Percentiles rank a stretch among this genome's conserved stretches.
Conservation (phyloP, 2,113 vertebrate genomes). For the Seriola aureovittata region DNA sequence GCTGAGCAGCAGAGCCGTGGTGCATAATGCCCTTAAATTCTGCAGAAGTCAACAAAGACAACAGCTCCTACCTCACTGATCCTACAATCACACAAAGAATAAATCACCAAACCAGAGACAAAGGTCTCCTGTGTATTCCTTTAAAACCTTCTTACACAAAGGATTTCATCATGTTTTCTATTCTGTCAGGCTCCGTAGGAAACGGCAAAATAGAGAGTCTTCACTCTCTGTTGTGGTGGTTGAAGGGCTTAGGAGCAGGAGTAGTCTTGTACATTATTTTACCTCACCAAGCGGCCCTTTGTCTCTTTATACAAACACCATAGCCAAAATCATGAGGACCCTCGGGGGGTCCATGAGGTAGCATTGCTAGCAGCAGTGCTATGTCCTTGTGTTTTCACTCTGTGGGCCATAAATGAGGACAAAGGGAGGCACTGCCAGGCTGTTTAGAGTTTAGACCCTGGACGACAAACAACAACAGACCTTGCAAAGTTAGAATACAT, state of each 20-base stretch:
- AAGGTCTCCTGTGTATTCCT: conserved; percentile 21
- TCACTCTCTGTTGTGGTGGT: background rate
- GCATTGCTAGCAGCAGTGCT: background rate
- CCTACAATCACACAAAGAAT: background rate
- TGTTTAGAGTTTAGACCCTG: background rate
- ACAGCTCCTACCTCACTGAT: background rate
- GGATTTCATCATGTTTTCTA: conserved; percentile 39
- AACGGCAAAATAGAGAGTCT: conserved; percentile 16
- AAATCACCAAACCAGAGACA: conserved; percentile 19
- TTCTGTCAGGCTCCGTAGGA: conserved; percentile 16
- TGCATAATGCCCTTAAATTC: conserved; percentile 13
- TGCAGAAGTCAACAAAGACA: conserved; percentile 47
- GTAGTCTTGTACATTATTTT: background rate
- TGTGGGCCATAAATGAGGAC: background rate
- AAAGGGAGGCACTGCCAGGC: background rate
- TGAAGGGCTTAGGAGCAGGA: conserved; percentile 12
- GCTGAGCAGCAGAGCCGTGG: conserved; percentile 36
- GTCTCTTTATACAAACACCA: background rate
- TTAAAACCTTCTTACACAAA: conserved; percentile 26
- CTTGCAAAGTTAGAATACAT: background rate
- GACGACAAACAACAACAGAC: background rate
- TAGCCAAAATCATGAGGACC: conserved; percentile 14
- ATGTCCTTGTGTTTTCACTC: conserved; percentile 18
- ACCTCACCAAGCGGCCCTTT: conserved; percentile 11
- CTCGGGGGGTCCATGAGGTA: background rate